A percentile compares a stretch with the other conserved stretches of the same genome.
These are phyloP conservation scores for Nasonia giraulti DNA, from an alignment of 1,140 invertebrate species.

Conservation along the genomic window DNA sequence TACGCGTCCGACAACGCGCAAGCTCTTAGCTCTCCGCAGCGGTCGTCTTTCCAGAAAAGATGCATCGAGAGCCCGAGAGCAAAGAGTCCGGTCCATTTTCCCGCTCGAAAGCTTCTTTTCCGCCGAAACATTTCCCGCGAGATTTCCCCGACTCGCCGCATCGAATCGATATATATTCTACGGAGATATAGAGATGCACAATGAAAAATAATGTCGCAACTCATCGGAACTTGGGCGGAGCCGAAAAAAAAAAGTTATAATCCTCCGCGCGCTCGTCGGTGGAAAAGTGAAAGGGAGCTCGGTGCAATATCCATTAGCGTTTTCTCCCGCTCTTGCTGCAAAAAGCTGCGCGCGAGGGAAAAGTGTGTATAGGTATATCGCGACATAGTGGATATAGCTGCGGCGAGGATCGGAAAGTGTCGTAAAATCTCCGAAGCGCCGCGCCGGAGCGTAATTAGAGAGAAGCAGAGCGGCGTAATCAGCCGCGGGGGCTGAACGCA, in stretches of 20 bases:
- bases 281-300: slow-evolving; percentile 12
- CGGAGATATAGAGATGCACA: too few relatives aligned
- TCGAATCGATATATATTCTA: too few relatives aligned
- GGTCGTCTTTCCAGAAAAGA: too few relatives aligned
- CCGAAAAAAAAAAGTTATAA: background rate
- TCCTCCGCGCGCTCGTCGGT: background rate
- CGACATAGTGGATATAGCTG: background rate
- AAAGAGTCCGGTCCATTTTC: too few relatives aligned
- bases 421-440: slow-evolving; percentile 15
- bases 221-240: background rate
- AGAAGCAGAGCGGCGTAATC: slow-evolving; percentile 59
- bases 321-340: background rate
- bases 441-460: too few relatives aligned
- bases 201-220: too few relatives aligned
- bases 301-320: slow-evolving; percentile 43
- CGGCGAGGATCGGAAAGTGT: slow-evolving; percentile 10
- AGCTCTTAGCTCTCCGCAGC: too few relatives aligned
- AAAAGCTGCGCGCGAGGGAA: background rate
- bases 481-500: slow-evolving; percentile 54
- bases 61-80: too few relatives aligned
- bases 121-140: too few relatives aligned
- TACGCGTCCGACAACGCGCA: too few relatives aligned
- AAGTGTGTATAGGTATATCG: background rate
- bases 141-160: too few relatives aligned
- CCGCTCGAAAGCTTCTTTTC: too few relatives aligned